phyloP scores from a whole-genome alignment of 2,113 vertebrate genomes.

The Bungarus multicinctus region DNA sequence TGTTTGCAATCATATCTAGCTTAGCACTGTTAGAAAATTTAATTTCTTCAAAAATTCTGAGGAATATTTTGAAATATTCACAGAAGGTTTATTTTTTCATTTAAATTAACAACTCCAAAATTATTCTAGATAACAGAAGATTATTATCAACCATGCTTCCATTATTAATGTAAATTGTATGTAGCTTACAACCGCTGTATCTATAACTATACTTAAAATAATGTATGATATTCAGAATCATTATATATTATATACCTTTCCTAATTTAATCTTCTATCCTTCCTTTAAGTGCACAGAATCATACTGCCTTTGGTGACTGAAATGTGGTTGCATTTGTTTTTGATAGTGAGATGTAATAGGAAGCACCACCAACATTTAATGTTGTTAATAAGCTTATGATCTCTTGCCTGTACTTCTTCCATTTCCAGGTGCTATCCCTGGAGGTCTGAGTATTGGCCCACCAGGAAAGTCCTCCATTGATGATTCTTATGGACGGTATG shows the following conservation, averaged over 20 bases:
- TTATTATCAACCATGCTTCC: background rate
- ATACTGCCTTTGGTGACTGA: background rate
- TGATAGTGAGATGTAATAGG: background rate
- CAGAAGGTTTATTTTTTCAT: background rate
- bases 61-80: background rate
- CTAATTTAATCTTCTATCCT: conserved; percentile 2
- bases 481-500: conserved; percentile 93
- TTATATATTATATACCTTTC: background rate
- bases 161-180: background rate
- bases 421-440: conserved; percentile 86
- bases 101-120: background rate
- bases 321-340: conserved; percentile 7
- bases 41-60: background rate
- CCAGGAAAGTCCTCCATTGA: conserved; percentile 89
- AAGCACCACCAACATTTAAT: background rate
- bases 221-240: background rate
- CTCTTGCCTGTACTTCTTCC: background rate
- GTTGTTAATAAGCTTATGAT: background rate
- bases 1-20: background rate
- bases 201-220: background rate
- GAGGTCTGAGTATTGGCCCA: conserved; percentile 86
- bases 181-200: background rate
- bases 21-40: background rate
- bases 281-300: background rate
- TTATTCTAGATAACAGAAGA: background rate